Conservation (phyloP, 2,113 vertebrate species). For the Pelecanus crispus region DNA sequence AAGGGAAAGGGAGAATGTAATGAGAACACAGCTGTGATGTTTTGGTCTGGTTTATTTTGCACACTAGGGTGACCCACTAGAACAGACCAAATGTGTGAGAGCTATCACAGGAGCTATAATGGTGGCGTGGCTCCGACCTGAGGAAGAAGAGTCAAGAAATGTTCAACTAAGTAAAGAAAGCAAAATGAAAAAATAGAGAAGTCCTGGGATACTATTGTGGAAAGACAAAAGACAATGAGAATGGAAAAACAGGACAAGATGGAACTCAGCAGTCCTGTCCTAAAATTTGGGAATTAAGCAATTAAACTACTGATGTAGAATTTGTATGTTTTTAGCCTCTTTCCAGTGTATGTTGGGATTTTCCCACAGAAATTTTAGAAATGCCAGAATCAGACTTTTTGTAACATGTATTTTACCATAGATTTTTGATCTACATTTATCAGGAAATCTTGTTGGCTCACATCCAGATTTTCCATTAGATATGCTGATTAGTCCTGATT, state of each 20-base stretch:
- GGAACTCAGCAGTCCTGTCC: neutral
- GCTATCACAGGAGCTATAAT: neutral
- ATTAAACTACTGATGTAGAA: neutral
- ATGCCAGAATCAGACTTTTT: neutral
- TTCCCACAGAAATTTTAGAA: neutral
- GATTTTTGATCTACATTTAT: neutral
- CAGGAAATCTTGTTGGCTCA: neutral
- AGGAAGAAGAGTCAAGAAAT: neutral
- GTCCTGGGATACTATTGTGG: neutral
- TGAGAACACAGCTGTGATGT: neutral
- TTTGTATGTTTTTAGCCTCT: neutral
- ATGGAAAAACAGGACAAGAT: neutral
- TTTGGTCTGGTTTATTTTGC: neutral
- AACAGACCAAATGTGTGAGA: neutral
- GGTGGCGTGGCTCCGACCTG: neutral
- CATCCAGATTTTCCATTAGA: neutral
- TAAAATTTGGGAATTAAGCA: neutral
- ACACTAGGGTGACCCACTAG: too few relatives aligned
- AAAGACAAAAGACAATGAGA: neutral
- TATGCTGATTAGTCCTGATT: neutral
- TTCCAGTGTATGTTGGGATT: neutral
- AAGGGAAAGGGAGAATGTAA: neutral
- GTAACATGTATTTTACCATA: neutral
- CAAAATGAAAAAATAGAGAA: neutral
- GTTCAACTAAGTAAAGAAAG: neutral